These are phyloP conservation scores for Dendrocincla tyrannina DNA, from an alignment of 2,797 vertebrate species.

Conservation along the genomic window DNA sequence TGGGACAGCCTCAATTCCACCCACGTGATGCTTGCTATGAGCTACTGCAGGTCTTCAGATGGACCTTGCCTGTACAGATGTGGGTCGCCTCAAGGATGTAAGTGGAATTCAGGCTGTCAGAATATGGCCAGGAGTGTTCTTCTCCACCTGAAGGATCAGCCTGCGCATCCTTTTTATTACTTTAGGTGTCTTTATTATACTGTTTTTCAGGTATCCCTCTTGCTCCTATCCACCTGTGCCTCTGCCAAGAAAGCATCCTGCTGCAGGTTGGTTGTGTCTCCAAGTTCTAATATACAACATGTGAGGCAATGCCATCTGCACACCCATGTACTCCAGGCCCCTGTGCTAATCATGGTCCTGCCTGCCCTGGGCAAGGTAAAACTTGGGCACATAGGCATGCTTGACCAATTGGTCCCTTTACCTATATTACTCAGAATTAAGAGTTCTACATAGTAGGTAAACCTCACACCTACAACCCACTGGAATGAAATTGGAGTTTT, in stretches of 20 bases:
- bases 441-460: neutral
- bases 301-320: neutral
- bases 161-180: neutral
- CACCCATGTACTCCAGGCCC: neutral
- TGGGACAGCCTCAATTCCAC: neutral
- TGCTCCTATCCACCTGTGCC: neutral
- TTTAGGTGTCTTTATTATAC: neutral
- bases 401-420: neutral
- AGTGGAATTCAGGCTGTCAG: neutral
- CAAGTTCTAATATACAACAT: neutral
- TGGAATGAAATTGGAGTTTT: neutral
- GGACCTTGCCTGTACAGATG: neutral
- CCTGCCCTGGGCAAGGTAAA: neutral
- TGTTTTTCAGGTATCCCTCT: neutral
- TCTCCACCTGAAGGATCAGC: neutral
- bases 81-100: neutral
- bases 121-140: neutral
- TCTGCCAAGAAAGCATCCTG: neutral
- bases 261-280: neutral
- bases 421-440: neutral
- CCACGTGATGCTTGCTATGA: rapidly evolving
- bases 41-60: neutral
- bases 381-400: rapidly evolving
- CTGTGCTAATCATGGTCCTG: neutral
- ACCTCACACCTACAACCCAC: neutral